A percentile compares a stretch with the other conserved stretches of the same genome.
Evolutionary conservation across 2,113 vertebrate species (phyloP).

Genomic region (Emydura subglobosa): DNA sequence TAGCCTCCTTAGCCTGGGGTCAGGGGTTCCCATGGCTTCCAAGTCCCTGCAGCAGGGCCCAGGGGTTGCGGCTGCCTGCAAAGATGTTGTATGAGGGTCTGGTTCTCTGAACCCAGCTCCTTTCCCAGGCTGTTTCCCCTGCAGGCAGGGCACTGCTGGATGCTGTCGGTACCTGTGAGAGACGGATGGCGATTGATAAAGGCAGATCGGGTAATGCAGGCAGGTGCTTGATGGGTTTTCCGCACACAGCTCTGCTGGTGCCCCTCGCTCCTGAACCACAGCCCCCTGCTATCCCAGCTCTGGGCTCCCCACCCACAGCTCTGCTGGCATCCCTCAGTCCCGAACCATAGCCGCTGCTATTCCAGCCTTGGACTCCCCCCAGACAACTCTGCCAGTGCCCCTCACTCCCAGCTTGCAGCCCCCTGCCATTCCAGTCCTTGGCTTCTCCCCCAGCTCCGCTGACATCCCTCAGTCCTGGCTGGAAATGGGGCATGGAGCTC

Average conservation of each 20-base stretch:
- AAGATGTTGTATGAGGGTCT: not conserved
- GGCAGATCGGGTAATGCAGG: not conserved
- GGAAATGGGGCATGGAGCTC: not conserved
- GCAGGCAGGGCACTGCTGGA: not conserved
- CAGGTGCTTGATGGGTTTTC: too few species aligned
- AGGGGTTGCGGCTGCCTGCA: not conserved
- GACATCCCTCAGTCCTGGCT: not conserved
- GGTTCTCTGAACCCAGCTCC: not conserved
- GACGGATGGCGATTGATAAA: not conserved
- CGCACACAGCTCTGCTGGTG: too few species aligned
- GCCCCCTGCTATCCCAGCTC: too few species aligned
- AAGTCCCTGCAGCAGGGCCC: not conserved
- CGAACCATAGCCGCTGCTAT: not conserved
- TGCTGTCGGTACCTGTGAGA: too few species aligned
- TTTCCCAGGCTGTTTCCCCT: not conserved
- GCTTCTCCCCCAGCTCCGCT: not conserved
- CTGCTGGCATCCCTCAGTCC: not conserved
- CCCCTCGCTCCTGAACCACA: too few species aligned
- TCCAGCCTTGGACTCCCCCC: not conserved
- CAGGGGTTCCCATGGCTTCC: not conserved
- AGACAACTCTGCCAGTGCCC: not conserved
- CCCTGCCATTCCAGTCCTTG: not conserved
- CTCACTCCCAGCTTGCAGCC: not conserved
- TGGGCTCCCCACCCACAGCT: too few species aligned
- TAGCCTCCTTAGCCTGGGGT: not conserved